Conservation (phyloP, 2,113 vertebrate genomes). For the Gracilinanus agilis region DNA sequence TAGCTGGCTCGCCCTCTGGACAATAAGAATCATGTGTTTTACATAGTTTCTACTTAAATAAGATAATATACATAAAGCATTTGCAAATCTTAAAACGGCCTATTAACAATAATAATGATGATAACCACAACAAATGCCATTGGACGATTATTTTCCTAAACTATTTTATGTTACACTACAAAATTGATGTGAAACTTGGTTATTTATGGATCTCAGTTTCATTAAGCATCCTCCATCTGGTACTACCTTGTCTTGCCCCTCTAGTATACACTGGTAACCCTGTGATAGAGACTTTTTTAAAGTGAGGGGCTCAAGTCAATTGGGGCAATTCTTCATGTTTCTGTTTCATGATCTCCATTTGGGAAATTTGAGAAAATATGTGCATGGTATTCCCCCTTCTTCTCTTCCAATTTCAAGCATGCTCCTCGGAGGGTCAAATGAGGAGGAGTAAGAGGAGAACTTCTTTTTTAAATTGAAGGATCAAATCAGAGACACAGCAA, state of each 20-base stretch:
- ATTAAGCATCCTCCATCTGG: not conserved
- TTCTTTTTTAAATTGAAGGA: not conserved
- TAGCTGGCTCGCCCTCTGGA: not conserved
- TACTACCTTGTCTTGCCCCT: not conserved
- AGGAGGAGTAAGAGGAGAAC: not conserved
- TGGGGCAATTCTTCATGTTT: not conserved
- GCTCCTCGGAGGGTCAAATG: not conserved
- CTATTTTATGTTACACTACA: not conserved
- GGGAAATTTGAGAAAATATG: not conserved
- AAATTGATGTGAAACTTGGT: not conserved
- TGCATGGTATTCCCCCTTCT: not conserved
- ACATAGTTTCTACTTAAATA: not conserved
- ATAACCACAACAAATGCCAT: not conserved
- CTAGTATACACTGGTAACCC: not conserved
- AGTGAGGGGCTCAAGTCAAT: not conserved
- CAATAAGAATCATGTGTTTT: not conserved
- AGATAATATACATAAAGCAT: not conserved
- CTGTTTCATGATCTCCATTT: not conserved
- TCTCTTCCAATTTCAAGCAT: not conserved
- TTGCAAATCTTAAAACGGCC: not conserved
- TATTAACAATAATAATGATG: not conserved
- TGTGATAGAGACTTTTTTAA: not conserved
- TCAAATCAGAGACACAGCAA: not conserved
- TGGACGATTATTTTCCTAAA: constrained; percentile 55
- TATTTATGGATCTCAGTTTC: not conserved